These are phyloP conservation scores for Callipepla squamata DNA, from an alignment of 2,113 vertebrate species.

Conservation along the genomic window DNA sequence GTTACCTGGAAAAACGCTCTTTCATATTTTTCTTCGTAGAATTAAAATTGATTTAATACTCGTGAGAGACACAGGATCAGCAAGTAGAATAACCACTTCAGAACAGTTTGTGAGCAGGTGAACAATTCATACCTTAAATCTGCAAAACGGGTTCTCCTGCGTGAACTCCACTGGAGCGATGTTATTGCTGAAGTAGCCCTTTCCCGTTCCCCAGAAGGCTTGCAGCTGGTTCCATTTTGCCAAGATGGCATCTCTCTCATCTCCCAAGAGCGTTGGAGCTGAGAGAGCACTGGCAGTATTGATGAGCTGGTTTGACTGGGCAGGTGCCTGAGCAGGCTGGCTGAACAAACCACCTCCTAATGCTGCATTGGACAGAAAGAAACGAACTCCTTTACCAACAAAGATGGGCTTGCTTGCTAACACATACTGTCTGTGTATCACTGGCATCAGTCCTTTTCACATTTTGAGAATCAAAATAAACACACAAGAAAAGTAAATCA, in stretches of 20 bases:
- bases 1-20: not conserved
- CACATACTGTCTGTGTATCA: accelerated
- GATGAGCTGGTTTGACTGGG: constrained; percentile 92
- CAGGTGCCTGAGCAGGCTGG: constrained; percentile 84
- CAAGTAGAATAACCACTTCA: not conserved
- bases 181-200: constrained; percentile 93
- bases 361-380: constrained; percentile 26
- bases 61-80: not conserved
- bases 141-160: constrained; percentile 95
- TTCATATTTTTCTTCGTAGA: not conserved
- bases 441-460: not conserved
- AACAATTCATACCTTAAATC: constrained; percentile 89
- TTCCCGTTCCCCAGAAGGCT: constrained; percentile 98
- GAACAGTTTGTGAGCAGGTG: not conserved
- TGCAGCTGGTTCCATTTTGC: constrained; percentile 99
- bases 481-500: accelerated
- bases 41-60: not conserved
- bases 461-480: not conserved
- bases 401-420: not conserved
- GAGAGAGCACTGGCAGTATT: constrained; percentile 95
- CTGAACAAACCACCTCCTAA: constrained; percentile 88
- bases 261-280: constrained; percentile 90
- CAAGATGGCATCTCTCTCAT: constrained; percentile 94
- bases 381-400: not conserved
- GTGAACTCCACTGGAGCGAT: constrained; percentile 93